Evolutionary conservation across 2,797 vertebrate species (phyloP).

Genomic region (Knipowitschia caucasica): DNA sequence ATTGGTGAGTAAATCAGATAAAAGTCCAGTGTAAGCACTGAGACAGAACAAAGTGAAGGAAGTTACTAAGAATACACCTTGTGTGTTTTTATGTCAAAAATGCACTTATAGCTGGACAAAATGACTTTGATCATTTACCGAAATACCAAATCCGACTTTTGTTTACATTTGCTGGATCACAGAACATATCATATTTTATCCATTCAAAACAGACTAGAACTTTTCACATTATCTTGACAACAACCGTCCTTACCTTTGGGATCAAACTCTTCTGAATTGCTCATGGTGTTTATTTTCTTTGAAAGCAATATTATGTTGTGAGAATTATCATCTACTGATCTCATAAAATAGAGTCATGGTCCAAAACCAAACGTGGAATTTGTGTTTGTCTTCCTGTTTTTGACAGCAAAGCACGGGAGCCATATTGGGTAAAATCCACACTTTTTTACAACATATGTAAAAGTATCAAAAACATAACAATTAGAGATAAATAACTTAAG

Average conservation of each 20-base stretch:
- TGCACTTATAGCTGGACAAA: too few relatives aligned
- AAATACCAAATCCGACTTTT: too few relatives aligned
- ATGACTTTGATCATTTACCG: too few relatives aligned
- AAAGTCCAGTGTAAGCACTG: too few relatives aligned
- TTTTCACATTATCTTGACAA: background rate
- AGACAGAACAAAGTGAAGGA: too few relatives aligned
- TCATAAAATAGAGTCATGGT: background rate
- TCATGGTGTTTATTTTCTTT: slow-evolving; percentile 40
- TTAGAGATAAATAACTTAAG: background rate
- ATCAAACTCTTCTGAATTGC: slow-evolving; percentile 58
- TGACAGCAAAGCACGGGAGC: background rate
- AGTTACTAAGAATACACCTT: too few relatives aligned
- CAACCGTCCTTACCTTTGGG: slow-evolving; percentile 65
- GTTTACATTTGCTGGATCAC: background rate
- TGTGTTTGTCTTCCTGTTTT: slow-evolving; percentile 42
- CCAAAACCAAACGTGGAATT: background rate
- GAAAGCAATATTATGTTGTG: background rate
- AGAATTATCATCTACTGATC: background rate
- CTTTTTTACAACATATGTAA: background rate
- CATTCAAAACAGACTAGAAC: background rate
- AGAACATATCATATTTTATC: background rate
- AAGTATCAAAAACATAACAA: background rate
- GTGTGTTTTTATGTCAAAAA: too few relatives aligned
- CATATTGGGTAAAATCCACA: slow-evolving; percentile 6
- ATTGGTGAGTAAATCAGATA: too few relatives aligned